Conservation (phyloP, 1,140 invertebrate genomes). For the Halictus rubicundus region DNA sequence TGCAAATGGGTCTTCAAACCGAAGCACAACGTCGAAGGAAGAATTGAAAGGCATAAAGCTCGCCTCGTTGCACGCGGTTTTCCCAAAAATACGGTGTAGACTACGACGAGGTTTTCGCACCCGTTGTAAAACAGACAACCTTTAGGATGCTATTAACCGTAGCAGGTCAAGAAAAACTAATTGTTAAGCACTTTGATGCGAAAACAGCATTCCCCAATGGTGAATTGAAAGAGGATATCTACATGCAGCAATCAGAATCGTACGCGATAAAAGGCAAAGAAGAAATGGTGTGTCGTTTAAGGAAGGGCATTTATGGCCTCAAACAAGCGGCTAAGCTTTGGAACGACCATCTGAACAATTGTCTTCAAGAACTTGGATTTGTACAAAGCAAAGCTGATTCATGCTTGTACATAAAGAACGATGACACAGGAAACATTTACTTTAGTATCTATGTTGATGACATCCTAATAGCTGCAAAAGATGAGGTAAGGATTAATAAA, state of each 20-base stretch:
- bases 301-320: conserved; percentile 74
- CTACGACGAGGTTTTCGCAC: neutral
- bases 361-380: neutral
- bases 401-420: conserved; percentile 24
- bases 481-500: neutral
- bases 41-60: neutral
- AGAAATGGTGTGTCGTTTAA: conserved; percentile 60
- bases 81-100: neutral
- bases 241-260: conserved; percentile 70
- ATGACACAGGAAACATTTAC: too few relatives aligned
- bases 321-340: conserved; percentile 74
- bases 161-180: neutral
- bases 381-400: conserved; percentile 35
- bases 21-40: neutral
- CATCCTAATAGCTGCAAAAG: neutral
- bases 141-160: neutral
- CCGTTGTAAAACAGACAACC: neutral
- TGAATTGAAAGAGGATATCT: conserved; percentile 60
- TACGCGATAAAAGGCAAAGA: conserved; percentile 36
- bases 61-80: neutral
- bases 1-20: conserved; percentile 6
- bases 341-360: conserved; percentile 55
- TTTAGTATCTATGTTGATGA: neutral
- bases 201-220: conserved; percentile 51
- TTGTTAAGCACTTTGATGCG: conserved; percentile 65